These are phyloP conservation scores for Hemibagrus wyckioides DNA, from an alignment of 2,113 vertebrate species.

Conservation along the genomic window DNA sequence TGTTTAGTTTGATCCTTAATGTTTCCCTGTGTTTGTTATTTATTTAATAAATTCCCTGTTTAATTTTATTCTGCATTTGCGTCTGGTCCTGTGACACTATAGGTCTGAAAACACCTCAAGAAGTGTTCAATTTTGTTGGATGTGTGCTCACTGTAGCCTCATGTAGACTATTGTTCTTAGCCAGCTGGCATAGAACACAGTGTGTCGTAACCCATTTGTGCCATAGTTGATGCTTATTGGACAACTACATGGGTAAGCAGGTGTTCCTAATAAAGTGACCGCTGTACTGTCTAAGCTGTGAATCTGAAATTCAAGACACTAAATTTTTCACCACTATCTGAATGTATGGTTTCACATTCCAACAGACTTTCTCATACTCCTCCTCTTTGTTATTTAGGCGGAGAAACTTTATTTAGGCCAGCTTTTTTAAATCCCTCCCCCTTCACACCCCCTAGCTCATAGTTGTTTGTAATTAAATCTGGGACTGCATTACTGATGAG, in stretches of 20 bases:
- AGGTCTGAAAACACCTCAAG: too few relatives aligned
- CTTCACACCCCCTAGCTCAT: not conserved
- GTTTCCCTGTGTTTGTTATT: too few relatives aligned
- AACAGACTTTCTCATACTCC: not conserved
- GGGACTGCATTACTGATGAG: slow-evolving; percentile 16
- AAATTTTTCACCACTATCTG: not conserved
- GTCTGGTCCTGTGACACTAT: too few relatives aligned
- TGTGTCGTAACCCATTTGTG: not conserved
- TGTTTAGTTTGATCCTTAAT: too few relatives aligned
- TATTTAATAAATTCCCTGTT: too few relatives aligned
- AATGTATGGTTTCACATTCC: not conserved
- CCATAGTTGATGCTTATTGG: not conserved
- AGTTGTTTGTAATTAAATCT: slow-evolving; percentile 25
- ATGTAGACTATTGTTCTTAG: not conserved
- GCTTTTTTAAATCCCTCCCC: not conserved
- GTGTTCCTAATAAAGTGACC: not conserved
- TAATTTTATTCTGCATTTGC: too few relatives aligned
- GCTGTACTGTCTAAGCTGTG: not conserved
- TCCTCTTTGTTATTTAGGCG: not conserved
- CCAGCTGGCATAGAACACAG: not conserved
- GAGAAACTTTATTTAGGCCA: slow-evolving; percentile 20
- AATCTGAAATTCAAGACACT: not conserved
- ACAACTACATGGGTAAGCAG: not conserved
- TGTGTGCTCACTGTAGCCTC: not conserved
- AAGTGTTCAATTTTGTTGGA: not conserved